Conservation (phyloP, 2,797 vertebrate species). For the Gadopsis marmoratus region DNA sequence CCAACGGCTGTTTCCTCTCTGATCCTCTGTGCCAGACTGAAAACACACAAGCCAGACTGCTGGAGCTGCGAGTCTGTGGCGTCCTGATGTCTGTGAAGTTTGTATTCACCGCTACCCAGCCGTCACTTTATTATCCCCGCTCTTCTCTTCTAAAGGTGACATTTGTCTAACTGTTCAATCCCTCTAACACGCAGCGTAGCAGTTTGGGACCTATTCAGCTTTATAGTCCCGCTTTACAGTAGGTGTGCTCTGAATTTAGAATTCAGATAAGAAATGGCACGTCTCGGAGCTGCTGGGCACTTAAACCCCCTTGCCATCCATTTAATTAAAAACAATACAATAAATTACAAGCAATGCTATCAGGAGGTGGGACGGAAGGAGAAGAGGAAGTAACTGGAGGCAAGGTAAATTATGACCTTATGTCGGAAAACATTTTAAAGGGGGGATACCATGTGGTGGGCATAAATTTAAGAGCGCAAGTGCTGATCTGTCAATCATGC, state of each 20-base stretch:
- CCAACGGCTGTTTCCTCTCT: slow-evolving; percentile 59
- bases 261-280: slow-evolving; percentile 77
- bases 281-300: slow-evolving; percentile 74
- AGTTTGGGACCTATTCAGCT: slow-evolving; percentile 74
- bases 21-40: slow-evolving; percentile 60
- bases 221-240: slow-evolving; percentile 65
- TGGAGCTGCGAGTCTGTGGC: slow-evolving; percentile 25
- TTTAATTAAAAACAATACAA: slow-evolving; percentile 87
- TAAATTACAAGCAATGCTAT: slow-evolving; percentile 82
- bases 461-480: slow-evolving; percentile 72
- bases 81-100: slow-evolving; percentile 48
- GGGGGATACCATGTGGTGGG: slow-evolving; percentile 43
- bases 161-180: slow-evolving; percentile 75
- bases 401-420: slow-evolving; percentile 82
- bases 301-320: slow-evolving; percentile 77
- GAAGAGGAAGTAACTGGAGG: slow-evolving; percentile 64
- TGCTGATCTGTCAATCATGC: slow-evolving; percentile 75
- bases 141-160: slow-evolving; percentile 65
- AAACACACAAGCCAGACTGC: slow-evolving; percentile 38
- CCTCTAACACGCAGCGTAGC: slow-evolving; percentile 50
- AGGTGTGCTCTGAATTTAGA: slow-evolving; percentile 70
- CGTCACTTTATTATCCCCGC: slow-evolving; percentile 52
- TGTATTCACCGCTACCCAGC: slow-evolving; percentile 34
- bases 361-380: slow-evolving; percentile 53
- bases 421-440: slow-evolving; percentile 70